A percentile compares a stretch with the other conserved stretches of the same genome.
Conservation (phyloP, 2,113 vertebrate genomes). For the Elachura formosa region DNA sequence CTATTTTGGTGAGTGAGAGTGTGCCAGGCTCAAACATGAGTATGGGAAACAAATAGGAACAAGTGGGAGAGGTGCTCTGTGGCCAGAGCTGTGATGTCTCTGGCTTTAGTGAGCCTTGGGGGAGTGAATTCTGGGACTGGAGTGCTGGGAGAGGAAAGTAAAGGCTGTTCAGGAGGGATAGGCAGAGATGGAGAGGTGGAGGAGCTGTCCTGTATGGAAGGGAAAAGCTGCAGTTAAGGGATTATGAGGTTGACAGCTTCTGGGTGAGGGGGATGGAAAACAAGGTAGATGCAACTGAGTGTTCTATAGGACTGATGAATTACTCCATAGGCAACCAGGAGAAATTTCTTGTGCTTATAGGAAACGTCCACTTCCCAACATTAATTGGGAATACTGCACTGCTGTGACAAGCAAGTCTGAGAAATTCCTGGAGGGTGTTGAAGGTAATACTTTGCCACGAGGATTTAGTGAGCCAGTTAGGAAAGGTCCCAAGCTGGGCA, state of each 20-base stretch:
- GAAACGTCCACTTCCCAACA: background rate
- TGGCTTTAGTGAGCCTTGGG: background rate
- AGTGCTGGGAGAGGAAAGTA: background rate
- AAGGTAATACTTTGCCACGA: background rate
- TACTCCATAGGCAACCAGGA: background rate
- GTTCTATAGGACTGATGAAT: background rate
- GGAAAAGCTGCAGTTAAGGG: background rate
- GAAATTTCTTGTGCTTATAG: background rate
- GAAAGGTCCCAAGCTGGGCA: background rate
- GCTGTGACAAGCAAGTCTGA: background rate
- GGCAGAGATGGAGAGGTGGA: background rate
- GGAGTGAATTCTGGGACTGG: background rate
- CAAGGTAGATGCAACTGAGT: background rate
- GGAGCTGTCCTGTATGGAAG: background rate
- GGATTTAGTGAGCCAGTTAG: background rate
- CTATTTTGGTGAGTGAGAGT: constrained; percentile 3
- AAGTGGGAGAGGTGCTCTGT: rapidly evolving
- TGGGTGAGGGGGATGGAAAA: background rate
- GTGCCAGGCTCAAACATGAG: background rate
- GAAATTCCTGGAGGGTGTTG: background rate
- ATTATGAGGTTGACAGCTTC: background rate
- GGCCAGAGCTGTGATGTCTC: background rate
- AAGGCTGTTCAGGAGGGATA: background rate
- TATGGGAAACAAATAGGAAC: background rate
- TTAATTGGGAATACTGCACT: background rate